Percentiles rank a stretch among this genome's conserved stretches.
Evolutionary conservation across 1,140 invertebrate species (phyloP).

Genomic region (Neodiprion virginianus): DNA sequence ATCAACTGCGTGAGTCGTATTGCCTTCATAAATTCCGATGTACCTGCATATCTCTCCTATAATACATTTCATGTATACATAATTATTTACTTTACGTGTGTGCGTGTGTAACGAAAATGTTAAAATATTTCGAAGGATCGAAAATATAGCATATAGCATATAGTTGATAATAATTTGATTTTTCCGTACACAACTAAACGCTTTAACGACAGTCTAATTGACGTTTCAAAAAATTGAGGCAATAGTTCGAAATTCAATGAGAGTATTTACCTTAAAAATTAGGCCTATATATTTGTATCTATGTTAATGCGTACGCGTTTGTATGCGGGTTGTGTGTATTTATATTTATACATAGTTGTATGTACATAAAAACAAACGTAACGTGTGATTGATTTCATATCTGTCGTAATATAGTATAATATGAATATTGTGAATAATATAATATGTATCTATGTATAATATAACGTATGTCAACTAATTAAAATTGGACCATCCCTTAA

Average conservation of each 20-base stretch:
- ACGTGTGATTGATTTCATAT: slow-evolving; percentile 51
- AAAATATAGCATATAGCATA: background rate
- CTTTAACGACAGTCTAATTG: background rate
- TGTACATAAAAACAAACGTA: slow-evolving; percentile 57
- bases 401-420: slow-evolving; percentile 41
- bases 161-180: background rate
- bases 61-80: background rate
- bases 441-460: background rate
- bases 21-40: background rate
- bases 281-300: slow-evolving; percentile 39
- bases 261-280: slow-evolving; percentile 46
- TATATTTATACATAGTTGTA: slow-evolving; percentile 51
- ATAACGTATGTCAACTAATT: slow-evolving; percentile 30
- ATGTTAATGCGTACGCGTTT: slow-evolving; percentile 26
- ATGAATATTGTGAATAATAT: no score
- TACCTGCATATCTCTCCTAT: background rate
- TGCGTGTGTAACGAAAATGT: no score
- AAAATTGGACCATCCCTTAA: slow-evolving; percentile 31
- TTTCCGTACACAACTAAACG: background rate
- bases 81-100: no score
- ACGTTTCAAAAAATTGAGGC: background rate
- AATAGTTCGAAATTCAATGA: background rate
- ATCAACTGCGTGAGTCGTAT: background rate
- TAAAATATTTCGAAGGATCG: background rate
- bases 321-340: slow-evolving; percentile 21